Base-by-base conservation (phyloP, 2,888 invertebrate genomes). In the Bellardia pandia region DNA sequence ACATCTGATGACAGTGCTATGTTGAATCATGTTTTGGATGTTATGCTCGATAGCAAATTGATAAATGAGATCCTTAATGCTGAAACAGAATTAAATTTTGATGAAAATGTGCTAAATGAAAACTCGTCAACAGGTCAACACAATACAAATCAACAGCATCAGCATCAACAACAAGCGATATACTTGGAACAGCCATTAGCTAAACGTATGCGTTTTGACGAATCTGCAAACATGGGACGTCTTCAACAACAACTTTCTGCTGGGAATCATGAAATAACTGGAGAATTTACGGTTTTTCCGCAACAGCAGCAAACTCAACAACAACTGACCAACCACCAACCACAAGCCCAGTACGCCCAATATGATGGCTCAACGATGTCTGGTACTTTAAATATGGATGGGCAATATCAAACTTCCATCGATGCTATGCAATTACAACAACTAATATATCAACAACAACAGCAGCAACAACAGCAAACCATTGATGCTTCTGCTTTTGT, bases 41-140 rank as follows among this genome's bases (percentile, higher is more conserved):
- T 92, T 90, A 91, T 93, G 91, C 90, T 93, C 33, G 93, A 93
- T 88, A 92, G 92, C 81, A 93, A 93, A 89, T 90, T 93, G 45
- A 91, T 93, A 33, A 93, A 92, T 51, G 93, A 93, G 80, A 92
- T 93, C 3, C 84, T 93, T 5, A 93, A 91, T 80, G 92, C 91
- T 0, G 87, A 87, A 71, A 89, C 90, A 3, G 92, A 91, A 74
- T 86, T 91, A 2, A 91, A 91, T 51, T 92, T 93, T 68, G 93
- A 92, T 81, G 93, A 93, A 77, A 92, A 91, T 87, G 93, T 69
- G 83, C 83, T 69, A 75, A 89, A 83, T 75, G 88, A 71, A 81
- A 77, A 53, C 80, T 37, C 89, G 56, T 58, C 90, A 58, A 40
- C 79, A 80, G 33, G 84, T 78, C 42, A 88, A 71, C 83, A 88